Evolutionary conservation across 1,140 invertebrate genomes (phyloP).

Genomic region (Sminthurides bifidus): DNA sequence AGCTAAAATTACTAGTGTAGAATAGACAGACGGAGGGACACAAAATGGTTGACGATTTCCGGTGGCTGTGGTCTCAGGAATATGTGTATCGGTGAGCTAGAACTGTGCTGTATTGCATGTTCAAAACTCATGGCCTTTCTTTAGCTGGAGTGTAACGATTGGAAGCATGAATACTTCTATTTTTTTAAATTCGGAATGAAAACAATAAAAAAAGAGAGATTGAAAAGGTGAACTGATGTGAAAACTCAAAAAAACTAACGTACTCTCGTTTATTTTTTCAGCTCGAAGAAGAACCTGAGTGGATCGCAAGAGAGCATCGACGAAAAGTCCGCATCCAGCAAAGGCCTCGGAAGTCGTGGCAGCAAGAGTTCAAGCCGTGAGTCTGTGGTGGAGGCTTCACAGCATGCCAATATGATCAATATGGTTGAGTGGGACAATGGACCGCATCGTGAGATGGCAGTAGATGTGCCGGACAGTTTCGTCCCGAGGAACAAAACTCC

Average conservation of each 20-base stretch:
- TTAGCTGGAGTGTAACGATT: no score
- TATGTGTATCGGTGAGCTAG: no score
- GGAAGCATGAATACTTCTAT: no score
- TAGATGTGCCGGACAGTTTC: constrained; percentile 93
- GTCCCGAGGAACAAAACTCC: constrained; percentile 79
- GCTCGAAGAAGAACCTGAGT: constrained; percentile 13
- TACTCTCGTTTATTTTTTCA: not conserved
- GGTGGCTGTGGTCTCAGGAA: no score
- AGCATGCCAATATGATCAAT: constrained; percentile 36
- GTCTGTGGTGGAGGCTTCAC: constrained; percentile 26
- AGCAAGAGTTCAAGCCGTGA: constrained; percentile 30
- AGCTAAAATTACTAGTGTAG: not conserved
- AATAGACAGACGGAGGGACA: not conserved
- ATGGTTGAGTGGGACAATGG: constrained; percentile 41
- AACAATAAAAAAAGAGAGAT: no score
- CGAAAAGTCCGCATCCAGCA: constrained; percentile 5
- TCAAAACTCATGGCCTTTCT: no score
- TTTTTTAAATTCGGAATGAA: no score
- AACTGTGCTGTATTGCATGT: no score
- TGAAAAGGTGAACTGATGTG: no score
- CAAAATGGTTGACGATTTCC: no score
- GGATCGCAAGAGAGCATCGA: constrained; percentile 21
- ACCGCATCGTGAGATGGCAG: constrained; percentile 90
- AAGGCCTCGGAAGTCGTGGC: constrained; percentile 12
- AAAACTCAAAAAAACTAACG: no score